phyloP scores from a whole-genome alignment of 2,797 vertebrate genomes.

The Cryptoprocta ferox region DNA sequence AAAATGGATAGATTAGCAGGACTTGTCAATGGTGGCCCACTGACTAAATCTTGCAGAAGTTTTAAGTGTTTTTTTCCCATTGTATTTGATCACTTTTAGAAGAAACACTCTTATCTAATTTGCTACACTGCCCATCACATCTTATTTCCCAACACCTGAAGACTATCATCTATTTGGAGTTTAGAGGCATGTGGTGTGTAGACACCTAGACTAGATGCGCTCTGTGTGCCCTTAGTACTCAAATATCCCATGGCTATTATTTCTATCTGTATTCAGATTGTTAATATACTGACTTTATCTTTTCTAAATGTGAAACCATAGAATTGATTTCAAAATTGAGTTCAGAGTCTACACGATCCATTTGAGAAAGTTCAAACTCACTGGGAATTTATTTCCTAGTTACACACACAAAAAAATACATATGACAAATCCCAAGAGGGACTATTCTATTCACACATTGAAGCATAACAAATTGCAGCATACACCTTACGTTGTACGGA shows the following conservation, averaged over 20 bases:
- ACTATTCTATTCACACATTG: not conserved
- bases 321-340: not conserved
- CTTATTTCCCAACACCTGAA: not conserved
- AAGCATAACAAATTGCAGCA: not conserved
- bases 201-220: not conserved
- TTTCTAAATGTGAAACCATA: constrained; percentile 42
- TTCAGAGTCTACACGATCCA: not conserved
- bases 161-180: not conserved
- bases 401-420: not conserved
- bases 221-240: not conserved
- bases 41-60: not conserved
- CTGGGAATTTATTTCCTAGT: not conserved
- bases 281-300: not conserved
- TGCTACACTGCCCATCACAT: not conserved
- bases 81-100: not conserved
- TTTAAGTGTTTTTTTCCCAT: not conserved
- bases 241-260: not conserved
- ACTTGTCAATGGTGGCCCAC: not conserved
- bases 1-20: not conserved
- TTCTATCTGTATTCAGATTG: not conserved
- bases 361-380: not conserved
- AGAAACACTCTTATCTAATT: not conserved
- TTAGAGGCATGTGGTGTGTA: not conserved
- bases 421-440: not conserved
- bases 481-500: not conserved